Evolutionary conservation across 2,113 vertebrate genomes (phyloP).

Genomic region (zebrafish (Danio rerio)): DNA sequence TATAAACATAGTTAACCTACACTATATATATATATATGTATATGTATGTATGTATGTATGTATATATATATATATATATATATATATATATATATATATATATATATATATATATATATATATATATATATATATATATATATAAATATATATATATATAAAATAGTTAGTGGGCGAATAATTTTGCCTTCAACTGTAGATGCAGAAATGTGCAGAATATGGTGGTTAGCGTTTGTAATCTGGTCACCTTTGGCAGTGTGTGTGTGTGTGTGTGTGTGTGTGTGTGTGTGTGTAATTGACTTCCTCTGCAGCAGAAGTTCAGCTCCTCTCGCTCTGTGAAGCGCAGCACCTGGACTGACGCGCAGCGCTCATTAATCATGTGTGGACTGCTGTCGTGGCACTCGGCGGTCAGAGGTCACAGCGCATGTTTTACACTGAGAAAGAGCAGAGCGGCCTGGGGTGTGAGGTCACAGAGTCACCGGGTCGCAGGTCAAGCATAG

Average conservation of each 20-base stretch:
- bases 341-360: slow-evolving; percentile 77
- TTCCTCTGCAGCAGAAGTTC: slow-evolving; percentile 22
- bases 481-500: slow-evolving; percentile 67
- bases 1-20: too few relatives aligned
- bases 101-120: too few relatives aligned
- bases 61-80: too few relatives aligned
- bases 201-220: too few relatives aligned
- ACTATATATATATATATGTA: too few relatives aligned
- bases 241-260: neutral
- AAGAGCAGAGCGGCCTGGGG: slow-evolving; percentile 63
- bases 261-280: slow-evolving; percentile 21
- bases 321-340: slow-evolving; percentile 61
- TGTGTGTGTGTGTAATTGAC: slow-evolving; percentile 17
- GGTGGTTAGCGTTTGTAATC: neutral
- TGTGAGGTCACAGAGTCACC: slow-evolving; percentile 64
- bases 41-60: too few relatives aligned
- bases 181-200: neutral
- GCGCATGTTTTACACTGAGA: slow-evolving; percentile 67
- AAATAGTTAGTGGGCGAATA: too few relatives aligned
- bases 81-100: too few relatives aligned
- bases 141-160: too few relatives aligned
- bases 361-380: slow-evolving; percentile 90
- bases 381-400: slow-evolving; percentile 79
- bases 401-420: slow-evolving; percentile 81
- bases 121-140: too few relatives aligned